Evolutionary conservation across 2,113 vertebrate genomes (phyloP).

Genomic region (Phylloscopus trochilus): DNA sequence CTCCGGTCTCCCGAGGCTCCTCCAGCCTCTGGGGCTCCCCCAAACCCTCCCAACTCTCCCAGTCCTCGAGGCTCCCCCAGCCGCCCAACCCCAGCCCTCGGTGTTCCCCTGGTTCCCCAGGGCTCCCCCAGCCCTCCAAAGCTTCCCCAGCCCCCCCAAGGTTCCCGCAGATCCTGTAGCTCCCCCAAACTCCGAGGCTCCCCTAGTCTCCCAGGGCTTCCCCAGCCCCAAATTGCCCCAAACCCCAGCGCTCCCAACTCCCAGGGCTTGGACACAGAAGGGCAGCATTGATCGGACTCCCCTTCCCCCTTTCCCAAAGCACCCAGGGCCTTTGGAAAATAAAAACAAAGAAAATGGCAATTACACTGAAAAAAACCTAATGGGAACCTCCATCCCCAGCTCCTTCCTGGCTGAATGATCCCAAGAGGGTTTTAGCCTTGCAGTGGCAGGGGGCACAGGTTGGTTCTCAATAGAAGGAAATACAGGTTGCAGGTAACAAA

Average conservation of each 20-base stretch:
- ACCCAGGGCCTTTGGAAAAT: background rate
- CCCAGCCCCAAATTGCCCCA: background rate
- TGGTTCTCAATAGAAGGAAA: background rate
- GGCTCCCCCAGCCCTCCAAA: background rate
- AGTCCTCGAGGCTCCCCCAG: background rate
- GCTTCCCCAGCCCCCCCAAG: background rate
- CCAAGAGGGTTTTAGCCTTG: fast-evolving
- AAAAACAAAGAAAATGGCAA: background rate
- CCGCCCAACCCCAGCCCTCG: background rate
- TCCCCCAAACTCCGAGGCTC: background rate
- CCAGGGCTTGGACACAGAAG: fast-evolving
- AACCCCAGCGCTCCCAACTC: fast-evolving
- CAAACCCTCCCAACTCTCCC: background rate
- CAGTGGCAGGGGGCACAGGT: too few relatives aligned
- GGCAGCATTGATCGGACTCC: background rate
- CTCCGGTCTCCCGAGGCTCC: too few relatives aligned
- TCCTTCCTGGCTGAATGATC: background rate
- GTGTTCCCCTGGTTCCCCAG: too few relatives aligned
- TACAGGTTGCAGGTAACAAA: fast-evolving
- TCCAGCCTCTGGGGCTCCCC: background rate
- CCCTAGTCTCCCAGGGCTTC: background rate
- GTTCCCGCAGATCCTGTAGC: background rate
- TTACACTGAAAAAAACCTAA: background rate
- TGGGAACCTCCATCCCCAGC: fast-evolving
- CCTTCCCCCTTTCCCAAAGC: background rate